phyloP scores from a whole-genome alignment of 2,113 vertebrate genomes.

The Rhineura floridana region DNA sequence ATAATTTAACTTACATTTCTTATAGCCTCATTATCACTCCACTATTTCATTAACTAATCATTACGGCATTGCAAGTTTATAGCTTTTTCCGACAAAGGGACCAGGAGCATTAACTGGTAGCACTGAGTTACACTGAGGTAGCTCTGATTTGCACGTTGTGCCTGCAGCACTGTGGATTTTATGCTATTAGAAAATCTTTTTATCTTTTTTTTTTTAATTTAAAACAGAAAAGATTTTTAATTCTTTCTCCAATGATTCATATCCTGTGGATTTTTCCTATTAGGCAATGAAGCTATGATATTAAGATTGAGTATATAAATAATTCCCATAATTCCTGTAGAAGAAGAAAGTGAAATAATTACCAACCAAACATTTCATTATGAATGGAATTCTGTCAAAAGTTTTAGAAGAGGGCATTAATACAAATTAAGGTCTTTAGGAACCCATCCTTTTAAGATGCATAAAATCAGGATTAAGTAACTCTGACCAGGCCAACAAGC shows the following conservation, averaged over 20 bases:
- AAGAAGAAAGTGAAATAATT: conserved; percentile 78
- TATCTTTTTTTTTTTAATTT: conserved; percentile 63
- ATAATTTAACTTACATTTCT: conserved; percentile 80
- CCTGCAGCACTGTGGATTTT: conserved; percentile 66
- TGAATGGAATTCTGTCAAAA: conserved; percentile 75
- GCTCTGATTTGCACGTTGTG: conserved; percentile 64
- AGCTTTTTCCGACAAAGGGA: conserved; percentile 58
- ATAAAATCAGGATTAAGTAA: conserved; percentile 66
- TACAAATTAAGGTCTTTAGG: conserved; percentile 70
- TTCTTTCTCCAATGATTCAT: conserved; percentile 72
- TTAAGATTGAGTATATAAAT: conserved; percentile 77
- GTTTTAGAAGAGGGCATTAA: conserved; percentile 68
- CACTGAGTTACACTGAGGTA: conserved; percentile 42
- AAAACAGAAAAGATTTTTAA: conserved; percentile 67
- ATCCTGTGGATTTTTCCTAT: conserved; percentile 74
- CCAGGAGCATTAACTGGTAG: conserved; percentile 48
- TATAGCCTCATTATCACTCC: conserved; percentile 74
- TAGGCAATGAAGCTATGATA: conserved; percentile 71
- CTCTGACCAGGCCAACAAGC: conserved; percentile 56
- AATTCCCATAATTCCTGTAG: conserved; percentile 75
- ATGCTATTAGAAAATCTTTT: conserved; percentile 72
- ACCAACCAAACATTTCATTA: conserved; percentile 73
- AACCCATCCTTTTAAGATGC: conserved; percentile 64
- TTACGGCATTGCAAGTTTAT: conserved; percentile 75
- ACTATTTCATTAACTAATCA: conserved; percentile 74